These are phyloP conservation scores for Pontoporia blainvillei DNA, from an alignment of 2,113 vertebrate species.

Conservation along the genomic window DNA sequence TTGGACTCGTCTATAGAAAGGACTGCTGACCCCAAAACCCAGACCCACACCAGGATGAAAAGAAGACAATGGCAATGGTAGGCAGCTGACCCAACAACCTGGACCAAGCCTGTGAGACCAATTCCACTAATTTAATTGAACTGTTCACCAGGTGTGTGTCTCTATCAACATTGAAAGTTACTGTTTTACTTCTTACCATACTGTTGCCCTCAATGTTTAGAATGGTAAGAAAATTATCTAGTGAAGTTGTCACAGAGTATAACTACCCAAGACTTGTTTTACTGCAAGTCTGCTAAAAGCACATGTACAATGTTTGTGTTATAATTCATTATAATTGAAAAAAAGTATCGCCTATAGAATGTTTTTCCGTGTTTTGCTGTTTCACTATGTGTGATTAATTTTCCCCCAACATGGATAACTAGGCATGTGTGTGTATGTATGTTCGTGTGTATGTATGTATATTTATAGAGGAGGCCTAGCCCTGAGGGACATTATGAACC, in stretches of 20 bases:
- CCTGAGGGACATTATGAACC: neutral
- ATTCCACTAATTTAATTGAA: neutral
- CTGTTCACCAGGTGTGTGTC: neutral
- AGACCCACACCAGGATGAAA: neutral
- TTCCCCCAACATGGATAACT: neutral
- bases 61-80: neutral
- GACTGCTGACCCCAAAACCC: neutral
- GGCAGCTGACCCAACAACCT: neutral
- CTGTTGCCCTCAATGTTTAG: neutral
- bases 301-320: neutral
- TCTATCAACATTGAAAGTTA: neutral
- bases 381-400: neutral
- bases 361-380: neutral
- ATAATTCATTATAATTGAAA: neutral
- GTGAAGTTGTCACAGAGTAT: neutral
- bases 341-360: neutral
- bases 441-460: neutral
- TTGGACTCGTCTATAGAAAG: neutral
- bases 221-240: neutral
- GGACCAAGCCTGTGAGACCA: neutral
- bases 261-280: neutral
- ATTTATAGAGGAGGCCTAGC: neutral
- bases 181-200: neutral
- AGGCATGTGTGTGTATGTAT: neutral
- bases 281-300: neutral